Base-by-base conservation (phyloP, 2,888 invertebrate species). In the Yponomeuta evonymella region DNA sequence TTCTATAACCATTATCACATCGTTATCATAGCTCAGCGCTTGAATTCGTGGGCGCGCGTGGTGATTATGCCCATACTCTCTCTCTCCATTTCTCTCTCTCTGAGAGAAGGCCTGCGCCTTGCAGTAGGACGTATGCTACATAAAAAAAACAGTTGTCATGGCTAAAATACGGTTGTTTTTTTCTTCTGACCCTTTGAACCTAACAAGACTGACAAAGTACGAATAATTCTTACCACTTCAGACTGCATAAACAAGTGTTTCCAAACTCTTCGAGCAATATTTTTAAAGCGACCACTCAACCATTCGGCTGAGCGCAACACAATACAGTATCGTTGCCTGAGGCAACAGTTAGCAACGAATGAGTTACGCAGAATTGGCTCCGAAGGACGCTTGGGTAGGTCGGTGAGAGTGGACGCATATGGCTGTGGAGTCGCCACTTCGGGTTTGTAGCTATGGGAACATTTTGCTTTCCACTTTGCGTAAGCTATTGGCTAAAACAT, bases 271-370 rank as follows among this genome's bases (percentile, higher is more conserved):
- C 51, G 15, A 58, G 15, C 12, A 15, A 58, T 58, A 58, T 58
- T 58, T 12, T 58, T 58, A 15, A 58, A 58, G 51, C 51, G 12
- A 3, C 15, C 51, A 12, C 51, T 58, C 15, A 3, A 58, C 15
- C 51, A 58, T 58, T 58, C 51, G 15, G 15, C 15, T 43, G 43
- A 58, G 3, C 51, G 15, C 15, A 23, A 10, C 33, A 65, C 23
- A 68, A 36, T 48, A 51, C 29, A 29, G 68, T 68, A 48, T 85
- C 84, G 74, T 83, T 78, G 84, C 85, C 84, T 58, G 70, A 68
- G 81, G 85, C 79, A 72, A 75, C 69, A 70, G 67, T 76, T 72
- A 70, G 30, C 73, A 67, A 51, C 51, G 30, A 48, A 8, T 63
- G 71, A 67, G 43, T 15, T 12, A 67, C n/a, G n/a, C 9, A 36